phyloP scores from a whole-genome alignment of 2,888 invertebrate species.

The Meiosimyza platycephala region DNA sequence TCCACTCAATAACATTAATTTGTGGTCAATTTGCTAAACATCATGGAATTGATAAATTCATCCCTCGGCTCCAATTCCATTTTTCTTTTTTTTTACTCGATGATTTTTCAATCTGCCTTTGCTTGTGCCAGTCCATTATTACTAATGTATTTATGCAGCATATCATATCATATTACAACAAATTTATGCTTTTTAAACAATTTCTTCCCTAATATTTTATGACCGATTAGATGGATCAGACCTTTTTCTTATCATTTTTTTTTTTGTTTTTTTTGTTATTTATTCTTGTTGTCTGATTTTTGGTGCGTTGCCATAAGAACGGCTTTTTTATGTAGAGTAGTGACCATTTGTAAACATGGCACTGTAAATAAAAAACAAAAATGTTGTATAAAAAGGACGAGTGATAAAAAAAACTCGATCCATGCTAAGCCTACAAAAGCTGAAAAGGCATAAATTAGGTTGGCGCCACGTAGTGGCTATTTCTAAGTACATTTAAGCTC shows the following conservation, averaged over 20 bases:
- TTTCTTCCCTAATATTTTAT: constrained; percentile 11
- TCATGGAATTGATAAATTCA: background rate
- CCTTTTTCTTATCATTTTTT: constrained; percentile 10
- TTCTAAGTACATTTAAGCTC: background rate
- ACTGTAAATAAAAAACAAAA: background rate
- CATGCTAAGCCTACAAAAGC: background rate
- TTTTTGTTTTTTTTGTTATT: background rate
- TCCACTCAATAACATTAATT: constrained; percentile 23
- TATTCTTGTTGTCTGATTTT: background rate
- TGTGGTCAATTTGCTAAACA: constrained; percentile 23
- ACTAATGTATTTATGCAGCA: constrained; percentile 26
- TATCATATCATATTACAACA: constrained; percentile 18
- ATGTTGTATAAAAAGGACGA: constrained; percentile 8
- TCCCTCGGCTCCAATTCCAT: background rate
- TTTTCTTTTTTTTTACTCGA: background rate
- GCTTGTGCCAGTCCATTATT: background rate
- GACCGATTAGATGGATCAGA: constrained; percentile 24
- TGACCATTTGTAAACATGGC: constrained; percentile 14
- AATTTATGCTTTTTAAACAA: constrained; percentile 18
- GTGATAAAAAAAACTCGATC: background rate
- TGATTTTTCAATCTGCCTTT: background rate
- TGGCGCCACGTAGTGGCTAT: constrained; percentile 14
- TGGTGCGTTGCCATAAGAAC: too few relatives aligned
- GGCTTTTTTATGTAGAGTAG: background rate
- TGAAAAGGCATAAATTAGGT: constrained; percentile 3